Base-by-base conservation (phyloP, 2,113 vertebrate species). In the Columbina picui region DNA sequence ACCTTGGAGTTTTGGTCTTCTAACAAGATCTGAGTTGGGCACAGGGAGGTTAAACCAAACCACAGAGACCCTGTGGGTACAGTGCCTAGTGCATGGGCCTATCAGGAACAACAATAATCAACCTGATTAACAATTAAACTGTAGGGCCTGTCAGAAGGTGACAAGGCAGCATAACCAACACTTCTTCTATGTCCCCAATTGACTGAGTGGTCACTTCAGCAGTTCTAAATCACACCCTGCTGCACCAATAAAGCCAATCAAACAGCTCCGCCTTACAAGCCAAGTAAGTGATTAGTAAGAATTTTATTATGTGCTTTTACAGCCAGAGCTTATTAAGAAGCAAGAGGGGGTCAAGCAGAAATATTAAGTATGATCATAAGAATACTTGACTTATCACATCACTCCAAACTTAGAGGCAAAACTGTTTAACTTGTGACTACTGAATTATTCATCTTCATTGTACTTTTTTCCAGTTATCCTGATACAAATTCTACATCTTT, bases 11-110 rank as follows among this genome's bases (percentile, higher is more conserved):
- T 39, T 23, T 18, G 25, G 30, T 30, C 50, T 59, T 41, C 36
- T 52, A 23, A 50, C 0, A 1, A 23, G 41, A 19, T 6, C 9
- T 0, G 0, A 49, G 7, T 7, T 12, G 1, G 2, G 17, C 15
- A 7, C 2, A 5, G 7, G n/a, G 61, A 68, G 39, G 9, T 68
- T n/a, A 43, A 74, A n/a, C 43, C 18, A 41, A 78, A 19, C 15
- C 29, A 52, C 49, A 53, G 32, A 68, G 14, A 27, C 8, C 17
- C 32, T 9, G 2, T 2, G 9, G 10, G 8, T 30, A 26, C 26
- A 53, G 9, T 7, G 13, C 43, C 57, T 29, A 19, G 16, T 18
- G 9, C 47, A 64, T 0, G 1, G 39, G 39, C 38, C 34, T 20
- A 41, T 47, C 55, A 81, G 43, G 69, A 79, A 22, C 14, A 0